Evolutionary conservation across 2,113 vertebrate species (phyloP), one percentile per base, ranked within the genome.

Genomic region (Pterocles gutturalis): DNA sequence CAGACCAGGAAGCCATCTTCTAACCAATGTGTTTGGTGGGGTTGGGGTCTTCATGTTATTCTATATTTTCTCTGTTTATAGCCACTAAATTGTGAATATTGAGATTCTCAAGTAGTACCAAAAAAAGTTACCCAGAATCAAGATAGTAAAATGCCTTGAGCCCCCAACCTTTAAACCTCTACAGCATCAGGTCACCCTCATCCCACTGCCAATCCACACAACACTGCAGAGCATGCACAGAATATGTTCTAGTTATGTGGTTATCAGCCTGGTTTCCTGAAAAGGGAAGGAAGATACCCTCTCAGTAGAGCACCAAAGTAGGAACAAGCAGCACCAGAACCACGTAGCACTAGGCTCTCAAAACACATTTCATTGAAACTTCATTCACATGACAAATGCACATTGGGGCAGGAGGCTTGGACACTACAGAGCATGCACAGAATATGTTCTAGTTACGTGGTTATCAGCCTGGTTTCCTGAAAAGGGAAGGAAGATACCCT

Each of bases 301-400:
- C 29, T 25, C 34, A 66, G 0, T 1, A 31, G n/a, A 87, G 26
- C 12, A 57, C 78, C 25, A 69, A 25, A 61, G n/a, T 11, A 81
- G 33, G 29, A 77, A 9, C 17, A 77, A 87, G 41, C n/a, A 66
- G 60, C 54, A 51, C 67, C 79, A 72, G 87, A 92, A 66, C 77
- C 45, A 89, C 13, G 33, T 83, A 87, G 41, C 20, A 51, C 15
- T 26, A 51, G 48, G 33, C 48, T 97, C 89, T 88, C 82, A 93
- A 75, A 53, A 81, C 7, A 3, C 57, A 46, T 94, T 97, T 95
- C 94, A 89, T 96, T 95, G 96, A 82, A 95, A 95, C 36, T 96
- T 96, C 60, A 83, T 91, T 94, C 21, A 2, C 92, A 84, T 94
- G 88, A 91, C 62, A 96, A 94, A 88, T 90, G 91, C 65, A 10